A percentile compares a stretch with the other conserved stretches of the same genome.
Conservation (phyloP, 2,797 vertebrate genomes). For the Urophycis tenuis region DNA sequence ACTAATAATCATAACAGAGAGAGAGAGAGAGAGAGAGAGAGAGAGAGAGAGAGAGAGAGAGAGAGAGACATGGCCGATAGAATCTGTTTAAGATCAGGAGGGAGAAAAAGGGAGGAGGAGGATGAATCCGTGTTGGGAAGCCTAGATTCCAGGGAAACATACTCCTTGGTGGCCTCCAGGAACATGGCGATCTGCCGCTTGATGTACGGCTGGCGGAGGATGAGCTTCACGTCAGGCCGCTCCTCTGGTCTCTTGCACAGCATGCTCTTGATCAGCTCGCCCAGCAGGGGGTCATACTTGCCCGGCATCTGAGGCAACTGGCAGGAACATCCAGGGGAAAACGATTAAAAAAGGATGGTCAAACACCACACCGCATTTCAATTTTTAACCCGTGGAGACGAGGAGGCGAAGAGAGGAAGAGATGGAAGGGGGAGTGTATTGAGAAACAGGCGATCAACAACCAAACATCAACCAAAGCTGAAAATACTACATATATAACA, state of each 20-base stretch:
- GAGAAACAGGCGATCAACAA: no score
- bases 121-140: background rate
- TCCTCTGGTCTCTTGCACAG: slow-evolving; percentile 89
- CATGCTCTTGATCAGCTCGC: slow-evolving; percentile 87
- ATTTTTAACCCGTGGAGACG: background rate
- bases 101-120: background rate
- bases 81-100: background rate
- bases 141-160: slow-evolving; percentile 46
- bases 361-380: background rate
- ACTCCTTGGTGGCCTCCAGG: slow-evolving; percentile 91
- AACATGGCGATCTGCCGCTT: slow-evolving; percentile 88
- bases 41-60: background rate
- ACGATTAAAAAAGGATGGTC: background rate
- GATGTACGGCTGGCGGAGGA: slow-evolving; percentile 90
- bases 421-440: background rate
- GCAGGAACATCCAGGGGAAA: slow-evolving; percentile 32
- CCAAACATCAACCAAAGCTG: background rate
- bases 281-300: slow-evolving; percentile 84
- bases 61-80: background rate
- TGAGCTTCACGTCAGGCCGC: slow-evolving; percentile 83
- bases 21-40: background rate
- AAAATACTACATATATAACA: background rate
- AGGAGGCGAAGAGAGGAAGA: background rate
- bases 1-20: background rate
- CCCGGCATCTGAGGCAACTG: slow-evolving; percentile 93